Evolutionary conservation across 2,113 vertebrate species (phyloP), one percentile per base, ranked within the genome.

Genomic region (Asarcornis scutulata): DNA sequence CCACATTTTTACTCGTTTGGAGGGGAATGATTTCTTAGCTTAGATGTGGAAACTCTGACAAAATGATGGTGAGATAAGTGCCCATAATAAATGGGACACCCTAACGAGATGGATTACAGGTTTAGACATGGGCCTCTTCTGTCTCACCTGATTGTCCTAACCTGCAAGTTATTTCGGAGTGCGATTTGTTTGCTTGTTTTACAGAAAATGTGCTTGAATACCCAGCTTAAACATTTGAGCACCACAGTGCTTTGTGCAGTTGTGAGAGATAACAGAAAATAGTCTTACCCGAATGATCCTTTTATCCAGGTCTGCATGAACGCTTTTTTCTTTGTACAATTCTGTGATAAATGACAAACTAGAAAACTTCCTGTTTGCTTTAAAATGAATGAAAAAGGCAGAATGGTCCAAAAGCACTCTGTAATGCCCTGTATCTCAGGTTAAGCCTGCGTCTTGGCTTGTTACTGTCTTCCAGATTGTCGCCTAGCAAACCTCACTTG

Each of bases 1-100:
- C 66, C 21, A 48, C 13, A 10, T 66, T 85, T 87, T 84, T 56
- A 48, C 31, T 58, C 22, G 23, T 88, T 55, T 42, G 56, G 32
- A 86, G 62, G 32, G 36, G 29, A 89, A n/a, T 89, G 23, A n/a
- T 94, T 92, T 87, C 58, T 73, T 62, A 44, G 32, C 15, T 75
- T 89, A 68, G 40, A 18, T 13, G 5, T 31, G 31, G 86, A 77
- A 92, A 53, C 11, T 88, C 59, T 95, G 60, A 69, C 25, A 50
- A 71, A 66, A 17, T 67, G 29, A 53, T 59, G 7, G 5, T 52
- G 76, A 82, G 53, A 14, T 86, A 78, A 75, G 20, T 58, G 34
- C 21, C 26, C 6, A 3, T 79, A 79, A 63, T 60, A 78, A 86
- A 72, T 64, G 17, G 17, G 42, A 26, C 6, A 6, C 5, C 44